Base-by-base conservation (phyloP, 1,140 invertebrate genomes). In the Apis cerana region DNA sequence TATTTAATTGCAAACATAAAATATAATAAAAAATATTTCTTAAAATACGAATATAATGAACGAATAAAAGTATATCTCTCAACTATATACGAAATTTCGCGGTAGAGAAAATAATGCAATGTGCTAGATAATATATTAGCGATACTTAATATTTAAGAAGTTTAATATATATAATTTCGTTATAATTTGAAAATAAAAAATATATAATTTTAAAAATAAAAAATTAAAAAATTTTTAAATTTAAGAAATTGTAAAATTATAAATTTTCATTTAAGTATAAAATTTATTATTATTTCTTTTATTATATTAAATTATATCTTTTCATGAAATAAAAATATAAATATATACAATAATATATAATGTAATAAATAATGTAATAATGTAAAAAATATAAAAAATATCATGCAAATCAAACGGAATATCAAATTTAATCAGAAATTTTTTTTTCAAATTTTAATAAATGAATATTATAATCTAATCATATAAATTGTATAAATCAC, bases 91-190 rank as follows among this genome's bases (percentile, higher is more conserved):
- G 48, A 50, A 64, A 27, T 52, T 62, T 50, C 19, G 27, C 27
- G 52, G 15, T 58, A 43, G 75, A 61, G 61, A 76, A 65, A 76
- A 43, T 43, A 43, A 43, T 43, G 50, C 15, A 75, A 48, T n/a
- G 33, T 76, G n/a, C 19, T 33, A 54, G 12, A 13, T 33, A 64
- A 65, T 43, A 4, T 43, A 43, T 54, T 50, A 76, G 50, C 50
- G 23, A 54, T 65, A n/a, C 27, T 76, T 19, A 52, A 33, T 65
- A 54, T 65, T 33, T 64, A 3, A 33, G 64, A 64, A 19, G 7
- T 76, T 62, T 27, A 13, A n/a, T 62, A 11, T 33, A 64, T 9
- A 64, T 4, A 17, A 62, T 12, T 64, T 17, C 1, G 11, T 43
- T 43, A 43, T 43, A 43, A 43, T 43, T 43, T 43, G 7, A 43